phyloP scores from a whole-genome alignment of 2,113 vertebrate species.

The western clawed frog (Xenopus tropicalis) region UCB_Xtro_10.0 CM004443.2:126263001-126263500 shows the following conservation, averaged over 20 bases:
- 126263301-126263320: no score
- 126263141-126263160: slow-evolving; percentile 31
- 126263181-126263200: slow-evolving; percentile 18
- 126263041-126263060: not conserved
- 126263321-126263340: no score
- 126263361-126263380: no score
- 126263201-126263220: slow-evolving; percentile 1
- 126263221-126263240: not conserved
- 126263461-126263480: no score
- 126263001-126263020: slow-evolving; percentile 45
- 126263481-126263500: no score
- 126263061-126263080: slow-evolving; percentile 32
- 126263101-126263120: slow-evolving; percentile 23
- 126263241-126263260: not conserved
- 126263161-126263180: slow-evolving; percentile 11
- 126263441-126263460: no score
- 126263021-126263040: slow-evolving; percentile 34
- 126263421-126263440: no score
- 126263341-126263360: no score
- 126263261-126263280: not conserved
- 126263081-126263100: slow-evolving; percentile 26
- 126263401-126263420: no score
- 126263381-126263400: no score
- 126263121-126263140: slow-evolving; percentile 40
- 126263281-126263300: no score